Conservation (phyloP, 1,140 invertebrate species). For the Musca vetustissima region DNA sequence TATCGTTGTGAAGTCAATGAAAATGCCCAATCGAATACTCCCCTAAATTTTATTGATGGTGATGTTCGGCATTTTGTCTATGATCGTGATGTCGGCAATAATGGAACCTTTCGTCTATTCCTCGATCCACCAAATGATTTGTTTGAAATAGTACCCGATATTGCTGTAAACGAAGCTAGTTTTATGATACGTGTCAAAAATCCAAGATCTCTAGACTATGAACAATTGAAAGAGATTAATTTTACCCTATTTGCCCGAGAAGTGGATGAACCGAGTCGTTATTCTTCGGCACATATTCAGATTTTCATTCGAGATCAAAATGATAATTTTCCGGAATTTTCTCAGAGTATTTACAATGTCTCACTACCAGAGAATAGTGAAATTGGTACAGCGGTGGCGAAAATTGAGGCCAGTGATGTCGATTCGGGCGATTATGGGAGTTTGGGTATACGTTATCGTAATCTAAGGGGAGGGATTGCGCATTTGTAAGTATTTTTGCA, state of each 20-base stretch:
- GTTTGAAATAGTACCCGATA: constrained; percentile 86
- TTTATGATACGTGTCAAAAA: constrained; percentile 90
- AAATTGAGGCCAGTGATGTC: constrained; percentile 78
- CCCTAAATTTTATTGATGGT: constrained; percentile 81
- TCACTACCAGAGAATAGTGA: constrained; percentile 81
- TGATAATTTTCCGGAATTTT: constrained; percentile 92
- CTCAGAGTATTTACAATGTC: constrained; percentile 74
- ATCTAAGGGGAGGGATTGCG: constrained; percentile 72
- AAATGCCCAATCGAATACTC: constrained; percentile 88
- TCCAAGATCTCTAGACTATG: constrained; percentile 81
- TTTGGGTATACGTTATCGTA: constrained; percentile 83
- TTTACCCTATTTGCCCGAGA: constrained; percentile 86
- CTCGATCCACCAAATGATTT: constrained; percentile 78
- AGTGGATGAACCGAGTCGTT: constrained; percentile 61
- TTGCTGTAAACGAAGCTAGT: constrained; percentile 89
- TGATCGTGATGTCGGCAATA: constrained; percentile 92
- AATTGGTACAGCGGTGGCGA: constrained; percentile 77
- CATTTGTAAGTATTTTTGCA: constrained; percentile 69
- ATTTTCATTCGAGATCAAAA: constrained; percentile 89
- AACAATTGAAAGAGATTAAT: constrained; percentile 76
- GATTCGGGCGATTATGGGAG: constrained; percentile 87
- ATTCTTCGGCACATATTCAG: constrained; percentile 77
- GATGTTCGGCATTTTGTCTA: constrained; percentile 82
- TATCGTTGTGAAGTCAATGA: constrained; percentile 91
- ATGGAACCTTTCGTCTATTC: constrained; percentile 86